Conservation (phyloP, 2,888 invertebrate species). For the Aleiodes leptofemur region DNA sequence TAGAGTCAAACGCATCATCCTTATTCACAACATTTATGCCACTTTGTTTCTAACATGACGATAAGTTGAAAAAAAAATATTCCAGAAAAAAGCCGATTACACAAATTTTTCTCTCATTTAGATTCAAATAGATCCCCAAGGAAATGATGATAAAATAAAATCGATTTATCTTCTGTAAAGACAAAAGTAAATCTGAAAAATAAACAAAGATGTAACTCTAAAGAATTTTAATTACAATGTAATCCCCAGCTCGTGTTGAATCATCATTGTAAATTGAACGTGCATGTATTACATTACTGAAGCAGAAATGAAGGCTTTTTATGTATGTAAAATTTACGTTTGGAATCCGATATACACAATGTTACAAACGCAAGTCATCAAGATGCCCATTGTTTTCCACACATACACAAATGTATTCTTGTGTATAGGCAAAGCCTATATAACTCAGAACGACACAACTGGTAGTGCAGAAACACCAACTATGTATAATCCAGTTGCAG, state of each 20-base stretch:
- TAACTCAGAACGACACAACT: slow-evolving; percentile 18
- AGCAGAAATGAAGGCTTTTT: slow-evolving; percentile 8
- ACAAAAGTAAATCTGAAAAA: too few species aligned
- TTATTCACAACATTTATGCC: too few species aligned
- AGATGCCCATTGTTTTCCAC: slow-evolving; percentile 45
- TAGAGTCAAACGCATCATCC: too few species aligned
- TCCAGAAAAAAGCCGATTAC: too few species aligned
- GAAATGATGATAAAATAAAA: too few species aligned
- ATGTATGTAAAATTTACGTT: slow-evolving; percentile 42
- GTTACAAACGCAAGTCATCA: slow-evolving; percentile 46
- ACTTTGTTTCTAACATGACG: too few species aligned
- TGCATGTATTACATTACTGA: slow-evolving; percentile 6
- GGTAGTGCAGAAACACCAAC: slow-evolving; percentile 21
- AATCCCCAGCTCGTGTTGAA: slow-evolving; percentile 7
- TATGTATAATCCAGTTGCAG: slow-evolving; percentile 35
- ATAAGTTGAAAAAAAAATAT: too few species aligned
- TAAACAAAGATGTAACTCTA: too few species aligned
- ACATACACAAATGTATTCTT: background rate
- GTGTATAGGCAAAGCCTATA: slow-evolving; percentile 5
- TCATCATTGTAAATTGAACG: background rate
- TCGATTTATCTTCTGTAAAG: too few species aligned
- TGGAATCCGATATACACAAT: slow-evolving; percentile 45
- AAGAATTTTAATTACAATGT: slow-evolving; percentile 9
- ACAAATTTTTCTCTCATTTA: too few species aligned
- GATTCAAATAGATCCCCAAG: too few species aligned